Percentiles rank a stretch among this genome's conserved stretches.
phyloP scores from a whole-genome alignment of 2,888 invertebrate genomes.

The Linnaemya vulpina region DNA sequence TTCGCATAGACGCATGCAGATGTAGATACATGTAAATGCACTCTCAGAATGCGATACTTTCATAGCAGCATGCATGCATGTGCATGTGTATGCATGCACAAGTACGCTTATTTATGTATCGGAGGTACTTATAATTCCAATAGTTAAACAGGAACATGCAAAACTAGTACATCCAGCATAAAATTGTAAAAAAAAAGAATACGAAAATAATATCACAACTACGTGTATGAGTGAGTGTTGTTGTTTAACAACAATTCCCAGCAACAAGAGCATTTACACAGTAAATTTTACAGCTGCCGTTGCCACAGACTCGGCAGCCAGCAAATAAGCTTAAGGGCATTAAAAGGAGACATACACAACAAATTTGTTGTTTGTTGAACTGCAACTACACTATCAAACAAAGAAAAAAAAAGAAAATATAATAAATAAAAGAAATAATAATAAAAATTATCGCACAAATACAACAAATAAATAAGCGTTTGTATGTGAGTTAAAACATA shows the following conservation, averaged over 20 bases:
- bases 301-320: constrained; percentile 60
- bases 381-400: constrained; percentile 36
- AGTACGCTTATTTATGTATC: not conserved
- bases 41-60: constrained; percentile 2
- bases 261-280: constrained; percentile 47
- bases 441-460: constrained; percentile 4
- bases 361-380: constrained; percentile 67
- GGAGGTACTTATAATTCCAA: constrained; percentile 40
- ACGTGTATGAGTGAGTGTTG: constrained; percentile 24
- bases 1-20: constrained; percentile 3
- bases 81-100: not conserved
- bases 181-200: constrained; percentile 14
- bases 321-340: constrained; percentile 69
- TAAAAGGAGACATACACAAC: constrained; percentile 69
- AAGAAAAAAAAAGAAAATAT: constrained; percentile 8
- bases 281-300: constrained; percentile 30
- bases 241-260: constrained; percentile 59
- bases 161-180: constrained; percentile 47
- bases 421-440: constrained; percentile 48
- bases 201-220: not conserved
- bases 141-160: constrained; percentile 65
- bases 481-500: constrained; percentile 50
- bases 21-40: not conserved
- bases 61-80: not conserved
- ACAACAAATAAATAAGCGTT: constrained; percentile 34